Evolutionary conservation across 2,113 vertebrate species (phyloP).

Genomic region (Cavia porcellus): DNA sequence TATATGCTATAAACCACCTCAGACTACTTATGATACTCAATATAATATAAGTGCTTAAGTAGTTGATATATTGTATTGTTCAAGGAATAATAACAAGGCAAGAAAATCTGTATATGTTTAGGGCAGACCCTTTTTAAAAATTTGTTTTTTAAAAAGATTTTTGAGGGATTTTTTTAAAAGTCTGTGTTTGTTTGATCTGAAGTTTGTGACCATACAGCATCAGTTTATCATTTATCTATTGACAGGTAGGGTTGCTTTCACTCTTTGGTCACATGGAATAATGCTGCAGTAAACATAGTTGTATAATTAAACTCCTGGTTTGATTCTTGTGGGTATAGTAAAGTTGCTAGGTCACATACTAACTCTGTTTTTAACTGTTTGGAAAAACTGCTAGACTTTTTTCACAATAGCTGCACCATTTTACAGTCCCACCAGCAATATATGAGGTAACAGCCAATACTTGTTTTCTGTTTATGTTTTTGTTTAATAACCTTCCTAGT

Average conservation of each 20-base stretch:
- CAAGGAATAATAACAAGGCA: background rate
- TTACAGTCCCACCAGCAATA: background rate
- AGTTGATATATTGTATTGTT: background rate
- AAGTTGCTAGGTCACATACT: background rate
- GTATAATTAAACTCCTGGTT: background rate
- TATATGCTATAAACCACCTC: background rate
- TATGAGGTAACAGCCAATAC: background rate
- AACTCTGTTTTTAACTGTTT: background rate
- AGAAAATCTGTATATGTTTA: background rate
- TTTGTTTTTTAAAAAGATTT: background rate
- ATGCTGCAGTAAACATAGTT: background rate
- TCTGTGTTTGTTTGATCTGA: background rate
- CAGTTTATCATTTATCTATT: background rate
- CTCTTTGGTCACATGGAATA: background rate
- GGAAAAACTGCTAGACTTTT: background rate
- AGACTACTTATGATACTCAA: background rate
- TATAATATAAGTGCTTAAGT: background rate
- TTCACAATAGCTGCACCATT: background rate
- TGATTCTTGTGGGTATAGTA: background rate
- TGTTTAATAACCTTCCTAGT: background rate
- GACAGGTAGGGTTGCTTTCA: background rate
- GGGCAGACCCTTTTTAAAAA: background rate
- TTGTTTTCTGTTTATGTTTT: background rate
- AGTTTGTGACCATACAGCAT: background rate
- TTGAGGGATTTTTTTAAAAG: background rate